Conservation (phyloP, 2,113 vertebrate species). For the Anhinga rufa region DNA sequence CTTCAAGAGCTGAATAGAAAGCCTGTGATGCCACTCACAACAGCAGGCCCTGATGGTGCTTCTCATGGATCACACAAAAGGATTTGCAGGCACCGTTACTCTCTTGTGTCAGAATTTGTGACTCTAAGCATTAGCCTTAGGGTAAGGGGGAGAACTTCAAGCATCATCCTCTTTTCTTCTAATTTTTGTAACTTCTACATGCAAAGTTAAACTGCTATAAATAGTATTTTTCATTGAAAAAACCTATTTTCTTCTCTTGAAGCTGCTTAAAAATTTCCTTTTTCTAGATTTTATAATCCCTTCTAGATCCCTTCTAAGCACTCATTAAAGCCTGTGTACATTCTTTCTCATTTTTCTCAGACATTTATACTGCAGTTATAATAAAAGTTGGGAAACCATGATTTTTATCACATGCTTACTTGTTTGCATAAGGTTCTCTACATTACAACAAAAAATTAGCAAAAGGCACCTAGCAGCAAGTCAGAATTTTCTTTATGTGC, state of each 20-base stretch:
- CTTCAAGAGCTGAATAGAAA: slow-evolving; percentile 59
- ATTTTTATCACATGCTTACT: background rate
- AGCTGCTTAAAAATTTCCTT: background rate
- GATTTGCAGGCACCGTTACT: slow-evolving; percentile 38
- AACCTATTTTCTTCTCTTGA: background rate
- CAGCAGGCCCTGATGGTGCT: slow-evolving; percentile 13
- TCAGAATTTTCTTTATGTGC: background rate
- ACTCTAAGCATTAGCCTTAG: background rate
- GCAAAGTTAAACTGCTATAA: background rate
- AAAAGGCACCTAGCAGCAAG: background rate
- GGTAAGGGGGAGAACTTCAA: background rate
- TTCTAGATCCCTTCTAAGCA: too few species aligned
- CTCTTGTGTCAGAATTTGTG: background rate
- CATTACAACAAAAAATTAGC: background rate
- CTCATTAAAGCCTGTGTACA: background rate
- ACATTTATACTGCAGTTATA: background rate
- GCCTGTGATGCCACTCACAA: slow-evolving; percentile 35
- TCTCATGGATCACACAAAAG: slow-evolving; percentile 52
- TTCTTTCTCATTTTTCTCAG: background rate
- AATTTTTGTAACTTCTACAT: background rate
- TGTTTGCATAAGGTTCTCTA: background rate
- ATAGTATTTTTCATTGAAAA: background rate
- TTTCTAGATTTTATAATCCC: background rate
- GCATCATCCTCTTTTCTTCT: background rate
- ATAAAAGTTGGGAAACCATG: background rate